Conservation (phyloP, 2,113 vertebrate species). For the Tragelaphus strepsiceros region DNA sequence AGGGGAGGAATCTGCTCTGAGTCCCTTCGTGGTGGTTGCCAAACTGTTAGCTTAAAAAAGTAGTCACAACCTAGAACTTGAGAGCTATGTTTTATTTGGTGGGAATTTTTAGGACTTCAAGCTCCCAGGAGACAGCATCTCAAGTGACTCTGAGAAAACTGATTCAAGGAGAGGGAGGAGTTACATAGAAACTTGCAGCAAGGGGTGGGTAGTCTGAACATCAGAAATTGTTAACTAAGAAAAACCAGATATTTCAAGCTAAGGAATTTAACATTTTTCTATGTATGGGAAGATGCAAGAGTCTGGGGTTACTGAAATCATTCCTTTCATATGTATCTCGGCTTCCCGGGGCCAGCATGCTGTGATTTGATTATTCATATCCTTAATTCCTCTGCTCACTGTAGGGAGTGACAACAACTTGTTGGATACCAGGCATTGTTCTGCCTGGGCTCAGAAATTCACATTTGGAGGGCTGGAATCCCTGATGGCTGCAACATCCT, state of each 20-base stretch:
- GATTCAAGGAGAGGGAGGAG: neutral
- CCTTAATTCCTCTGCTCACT: neutral
- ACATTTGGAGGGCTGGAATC: neutral
- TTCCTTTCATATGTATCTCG: neutral
- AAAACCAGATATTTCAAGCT: neutral
- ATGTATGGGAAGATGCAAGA: neutral
- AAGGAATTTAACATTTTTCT: neutral
- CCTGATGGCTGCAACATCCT: neutral
- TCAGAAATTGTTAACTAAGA: neutral
- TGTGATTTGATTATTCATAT: neutral
- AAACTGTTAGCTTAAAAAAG: neutral
- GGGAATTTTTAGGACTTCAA: neutral
- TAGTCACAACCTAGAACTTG: neutral
- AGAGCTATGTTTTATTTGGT: neutral
- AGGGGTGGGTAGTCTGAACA: neutral
- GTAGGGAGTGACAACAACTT: neutral
- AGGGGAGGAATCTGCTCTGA: neutral
- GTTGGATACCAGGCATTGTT: neutral
- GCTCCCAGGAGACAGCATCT: neutral
- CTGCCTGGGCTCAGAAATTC: neutral
- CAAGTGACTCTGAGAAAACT: neutral
- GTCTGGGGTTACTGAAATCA: neutral
- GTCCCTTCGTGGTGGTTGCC: neutral
- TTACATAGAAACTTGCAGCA: neutral
- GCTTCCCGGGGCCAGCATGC: neutral